Conservation (phyloP, 1,140 invertebrate species). For the Cydia fagiglandana region DNA sequence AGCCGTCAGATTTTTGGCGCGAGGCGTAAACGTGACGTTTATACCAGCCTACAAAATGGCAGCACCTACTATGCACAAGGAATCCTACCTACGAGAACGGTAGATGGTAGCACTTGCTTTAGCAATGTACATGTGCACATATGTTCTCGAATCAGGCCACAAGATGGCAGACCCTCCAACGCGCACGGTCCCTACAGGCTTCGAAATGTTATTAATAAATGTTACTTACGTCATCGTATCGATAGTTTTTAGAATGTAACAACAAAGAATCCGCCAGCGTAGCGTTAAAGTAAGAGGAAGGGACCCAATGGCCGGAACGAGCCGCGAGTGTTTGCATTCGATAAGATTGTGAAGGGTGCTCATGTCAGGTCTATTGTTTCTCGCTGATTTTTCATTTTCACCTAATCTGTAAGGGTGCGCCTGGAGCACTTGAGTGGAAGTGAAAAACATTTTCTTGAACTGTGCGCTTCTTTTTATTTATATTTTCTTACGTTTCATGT, state of each 20-base stretch:
- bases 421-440: slow-evolving; percentile 13
- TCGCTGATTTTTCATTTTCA: slow-evolving; percentile 29
- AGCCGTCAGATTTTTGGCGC: too few relatives aligned
- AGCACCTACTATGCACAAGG: too few relatives aligned
- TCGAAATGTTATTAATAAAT: too few relatives aligned
- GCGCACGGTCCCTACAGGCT: too few relatives aligned
- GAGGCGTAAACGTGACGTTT: too few relatives aligned
- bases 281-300: slow-evolving; percentile 68
- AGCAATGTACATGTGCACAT: too few relatives aligned
- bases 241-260: slow-evolving; percentile 4
- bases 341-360: slow-evolving; percentile 53
- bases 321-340: slow-evolving; percentile 70
- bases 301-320: slow-evolving; percentile 68
- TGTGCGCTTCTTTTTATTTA: background rate
- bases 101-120: too few relatives aligned
- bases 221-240: background rate
- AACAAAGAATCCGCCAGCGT: background rate
- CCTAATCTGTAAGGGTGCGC: slow-evolving; percentile 29
- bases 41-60: too few relatives aligned
- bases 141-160: too few relatives aligned
- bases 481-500: too few relatives aligned
- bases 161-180: too few relatives aligned
- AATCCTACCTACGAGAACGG: too few relatives aligned
- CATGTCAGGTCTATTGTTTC: slow-evolving; percentile 30
- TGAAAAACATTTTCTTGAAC: slow-evolving; percentile 12